These are phyloP conservation scores for Argentina silus DNA, from an alignment of 2,797 vertebrate species.

Conservation along the genomic window DNA sequence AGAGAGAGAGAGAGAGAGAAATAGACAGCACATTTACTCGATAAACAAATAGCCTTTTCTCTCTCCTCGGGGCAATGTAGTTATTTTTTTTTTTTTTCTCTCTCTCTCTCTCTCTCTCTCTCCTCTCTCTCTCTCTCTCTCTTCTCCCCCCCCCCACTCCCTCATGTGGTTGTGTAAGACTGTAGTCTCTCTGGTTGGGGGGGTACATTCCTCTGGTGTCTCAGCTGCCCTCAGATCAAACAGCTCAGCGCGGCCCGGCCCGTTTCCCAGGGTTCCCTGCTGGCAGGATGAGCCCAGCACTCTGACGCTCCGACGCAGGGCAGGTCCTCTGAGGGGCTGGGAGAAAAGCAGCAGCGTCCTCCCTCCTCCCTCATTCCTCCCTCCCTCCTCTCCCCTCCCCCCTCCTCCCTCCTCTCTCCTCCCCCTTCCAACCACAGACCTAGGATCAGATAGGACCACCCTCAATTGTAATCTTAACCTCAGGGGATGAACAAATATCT, in stretches of 20 bases:
- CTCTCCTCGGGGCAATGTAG: conserved; percentile 53
- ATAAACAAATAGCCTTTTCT: conserved; percentile 43
- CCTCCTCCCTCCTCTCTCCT: too few relatives aligned
- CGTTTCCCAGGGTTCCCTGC: conserved; percentile 42
- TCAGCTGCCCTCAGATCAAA: conserved; percentile 49
- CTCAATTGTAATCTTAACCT: too few relatives aligned
- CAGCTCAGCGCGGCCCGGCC: conserved; percentile 33
- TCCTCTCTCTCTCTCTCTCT: neutral
- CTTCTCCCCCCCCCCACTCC: neutral
- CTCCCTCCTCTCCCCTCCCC: neutral
- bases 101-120: conserved; percentile 31
- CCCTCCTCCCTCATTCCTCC: conserved; percentile 14
- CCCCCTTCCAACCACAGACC: too few relatives aligned
- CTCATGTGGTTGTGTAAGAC: conserved; percentile 53
- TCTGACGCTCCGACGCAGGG: conserved; percentile 20
- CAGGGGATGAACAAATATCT: too few relatives aligned
- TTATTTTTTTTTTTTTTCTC: conserved; percentile 54
- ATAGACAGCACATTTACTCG: conserved; percentile 57
- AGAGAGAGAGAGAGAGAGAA: neutral
- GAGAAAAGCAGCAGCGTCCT: neutral
- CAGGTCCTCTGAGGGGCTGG: conserved; percentile 15
- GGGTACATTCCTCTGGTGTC: conserved; percentile 66
- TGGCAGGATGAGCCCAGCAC: conserved; percentile 33
- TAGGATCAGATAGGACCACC: too few relatives aligned
- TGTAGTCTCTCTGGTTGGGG: conserved; percentile 52